These are phyloP conservation scores for Trichomycterus rosablanca DNA, from an alignment of 2,113 vertebrate species.

Conservation along the genomic window DNA sequence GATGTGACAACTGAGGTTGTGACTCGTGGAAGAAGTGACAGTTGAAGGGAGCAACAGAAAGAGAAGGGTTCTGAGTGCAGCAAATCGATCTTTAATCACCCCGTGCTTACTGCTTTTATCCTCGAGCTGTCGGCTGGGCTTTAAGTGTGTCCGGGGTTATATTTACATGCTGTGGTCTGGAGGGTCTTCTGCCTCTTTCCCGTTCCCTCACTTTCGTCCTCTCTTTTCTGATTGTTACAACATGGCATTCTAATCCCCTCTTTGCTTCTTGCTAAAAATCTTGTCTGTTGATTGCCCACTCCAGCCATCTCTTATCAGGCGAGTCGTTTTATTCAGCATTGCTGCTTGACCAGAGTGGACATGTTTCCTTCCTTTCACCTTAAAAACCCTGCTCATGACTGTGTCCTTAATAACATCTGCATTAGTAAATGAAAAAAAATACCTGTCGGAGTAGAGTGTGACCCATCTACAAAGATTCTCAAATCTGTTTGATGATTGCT, in stretches of 20 bases:
- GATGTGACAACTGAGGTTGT: conserved; percentile 12
- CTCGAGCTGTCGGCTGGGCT: conserved; percentile 59
- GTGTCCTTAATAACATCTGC: conserved; percentile 12
- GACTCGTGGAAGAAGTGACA: conserved; percentile 28
- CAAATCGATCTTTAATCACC: conserved; percentile 76
- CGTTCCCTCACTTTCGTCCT: conserved; percentile 18
- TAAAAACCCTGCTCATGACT: conserved; percentile 10
- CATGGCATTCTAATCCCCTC: conserved; percentile 51
- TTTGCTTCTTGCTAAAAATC: too few species aligned
- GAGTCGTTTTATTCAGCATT: neutral
- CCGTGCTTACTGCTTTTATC: conserved; percentile 66
- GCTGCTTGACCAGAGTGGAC: conserved; percentile 21
- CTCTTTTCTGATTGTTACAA: conserved; percentile 51
- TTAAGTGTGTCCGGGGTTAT: conserved; percentile 61
- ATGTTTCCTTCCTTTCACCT: conserved; percentile 7
- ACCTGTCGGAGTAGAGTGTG: conserved; percentile 3
- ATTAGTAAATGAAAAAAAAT: neutral
- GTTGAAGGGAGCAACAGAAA: conserved; percentile 6
- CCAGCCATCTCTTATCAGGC: too few species aligned
- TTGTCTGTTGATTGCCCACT: conserved; percentile 60
- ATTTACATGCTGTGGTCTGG: conserved; percentile 69
- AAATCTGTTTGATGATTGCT: neutral
- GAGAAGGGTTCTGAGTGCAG: conserved; percentile 70
- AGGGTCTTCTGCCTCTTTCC: conserved; percentile 42
- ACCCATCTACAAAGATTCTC: neutral